These are phyloP conservation scores for Melanargia galathea DNA, from an alignment of 2,888 invertebrate genomes.

Conservation along the genomic window DNA sequence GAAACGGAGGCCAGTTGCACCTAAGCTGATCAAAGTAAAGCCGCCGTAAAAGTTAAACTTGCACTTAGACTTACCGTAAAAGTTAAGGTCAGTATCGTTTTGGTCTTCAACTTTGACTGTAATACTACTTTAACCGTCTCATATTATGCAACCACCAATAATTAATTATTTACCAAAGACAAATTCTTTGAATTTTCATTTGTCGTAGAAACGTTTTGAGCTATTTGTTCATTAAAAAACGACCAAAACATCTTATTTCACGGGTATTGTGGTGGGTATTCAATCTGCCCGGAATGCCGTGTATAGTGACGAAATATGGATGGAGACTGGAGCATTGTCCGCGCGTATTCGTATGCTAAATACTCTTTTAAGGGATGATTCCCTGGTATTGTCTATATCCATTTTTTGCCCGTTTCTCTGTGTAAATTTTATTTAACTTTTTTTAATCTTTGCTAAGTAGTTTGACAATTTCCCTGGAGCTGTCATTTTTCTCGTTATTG, in stretches of 20 bases:
- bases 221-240: background rate
- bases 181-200: background rate
- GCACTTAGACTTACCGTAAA: too few species aligned
- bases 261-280: slow-evolving; percentile 30
- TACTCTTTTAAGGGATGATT: slow-evolving; percentile 26
- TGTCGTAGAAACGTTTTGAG: background rate
- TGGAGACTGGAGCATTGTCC: slow-evolving; percentile 29
- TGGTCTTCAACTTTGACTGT: too few species aligned
- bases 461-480: too few species aligned
- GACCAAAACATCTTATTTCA: slow-evolving; percentile 36
- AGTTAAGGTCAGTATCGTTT: too few species aligned
- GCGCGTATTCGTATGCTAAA: slow-evolving; percentile 34
- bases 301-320: slow-evolving; percentile 23
- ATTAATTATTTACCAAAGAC: background rate
- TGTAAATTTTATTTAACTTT: too few species aligned
- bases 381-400: slow-evolving; percentile 18
- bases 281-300: slow-evolving; percentile 29
- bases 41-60: too few species aligned
- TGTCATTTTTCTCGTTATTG: too few species aligned
- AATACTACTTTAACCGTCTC: too few species aligned
- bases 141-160: too few species aligned
- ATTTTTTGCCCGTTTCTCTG: background rate
- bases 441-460: too few species aligned
- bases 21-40: too few species aligned
- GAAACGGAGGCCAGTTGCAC: too few species aligned